Evolutionary conservation across 2,888 invertebrate species (phyloP).

Genomic region (Polymixis lichenea): DNA sequence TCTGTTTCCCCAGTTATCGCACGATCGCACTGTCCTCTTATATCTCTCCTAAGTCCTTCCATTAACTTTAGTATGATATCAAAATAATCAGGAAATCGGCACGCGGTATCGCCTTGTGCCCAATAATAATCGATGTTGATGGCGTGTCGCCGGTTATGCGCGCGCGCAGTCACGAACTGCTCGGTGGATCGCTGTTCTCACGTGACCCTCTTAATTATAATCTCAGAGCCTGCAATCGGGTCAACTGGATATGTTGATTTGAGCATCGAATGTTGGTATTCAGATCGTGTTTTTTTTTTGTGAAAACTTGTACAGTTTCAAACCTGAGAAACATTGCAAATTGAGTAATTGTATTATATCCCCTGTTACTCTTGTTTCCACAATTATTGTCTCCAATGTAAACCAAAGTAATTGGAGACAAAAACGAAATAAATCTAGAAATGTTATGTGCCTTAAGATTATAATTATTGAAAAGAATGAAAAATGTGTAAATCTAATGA

Average conservation of each 20-base stretch:
- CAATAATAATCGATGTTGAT: slow-evolving; percentile 82
- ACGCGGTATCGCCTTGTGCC: slow-evolving; percentile 85
- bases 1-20: slow-evolving; percentile 7
- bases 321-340: neutral
- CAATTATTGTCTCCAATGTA: neutral
- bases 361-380: neutral
- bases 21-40: slow-evolving; percentile 22
- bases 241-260: slow-evolving; percentile 50
- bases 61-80: slow-evolving; percentile 50
- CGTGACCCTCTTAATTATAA: slow-evolving; percentile 86
- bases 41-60: slow-evolving; percentile 12
- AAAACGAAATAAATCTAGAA: neutral
- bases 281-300: neutral
- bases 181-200: slow-evolving; percentile 78
- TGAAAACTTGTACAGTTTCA: too few relatives aligned
- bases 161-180: slow-evolving; percentile 85
- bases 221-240: slow-evolving; percentile 75
- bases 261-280: slow-evolving; percentile 10
- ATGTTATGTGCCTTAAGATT: neutral
- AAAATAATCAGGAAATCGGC: slow-evolving; percentile 80
- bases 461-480: neutral
- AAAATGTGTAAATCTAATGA: neutral
- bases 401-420: neutral
- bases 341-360: neutral
- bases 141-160: slow-evolving; percentile 82